Conservation (phyloP, 2,888 invertebrate genomes). For the Scaptomyza tumidula region DNA sequence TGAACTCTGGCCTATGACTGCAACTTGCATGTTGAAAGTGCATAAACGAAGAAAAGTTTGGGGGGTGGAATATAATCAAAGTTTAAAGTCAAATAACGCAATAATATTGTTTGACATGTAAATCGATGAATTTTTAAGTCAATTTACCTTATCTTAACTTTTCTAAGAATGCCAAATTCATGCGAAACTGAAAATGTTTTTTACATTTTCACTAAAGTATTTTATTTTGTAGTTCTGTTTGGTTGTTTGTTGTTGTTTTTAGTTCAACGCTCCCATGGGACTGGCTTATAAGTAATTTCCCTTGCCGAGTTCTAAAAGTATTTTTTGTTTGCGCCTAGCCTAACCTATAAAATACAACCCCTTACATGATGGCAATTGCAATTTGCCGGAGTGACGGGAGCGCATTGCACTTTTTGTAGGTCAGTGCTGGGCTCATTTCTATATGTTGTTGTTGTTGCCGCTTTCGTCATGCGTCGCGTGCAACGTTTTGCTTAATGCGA, state of each 20-base stretch:
- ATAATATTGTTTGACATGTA: background rate
- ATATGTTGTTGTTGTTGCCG: slow-evolving; percentile 17
- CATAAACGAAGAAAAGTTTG: background rate
- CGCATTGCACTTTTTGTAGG: slow-evolving; percentile 78
- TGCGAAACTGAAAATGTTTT: background rate
- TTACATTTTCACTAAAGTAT: background rate
- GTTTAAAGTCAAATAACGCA: background rate
- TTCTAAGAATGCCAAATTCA: background rate
- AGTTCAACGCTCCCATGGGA: slow-evolving; percentile 35
- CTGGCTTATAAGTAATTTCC: slow-evolving; percentile 2
- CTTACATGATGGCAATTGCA: slow-evolving; percentile 48
- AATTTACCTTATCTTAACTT: background rate
- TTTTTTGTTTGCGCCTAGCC: slow-evolving; percentile 38
- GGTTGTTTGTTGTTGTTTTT: slow-evolving; percentile 1
- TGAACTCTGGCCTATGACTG: slow-evolving; percentile 48
- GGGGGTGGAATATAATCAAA: background rate
- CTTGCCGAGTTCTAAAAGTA: background rate
- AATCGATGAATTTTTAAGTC: too few relatives aligned
- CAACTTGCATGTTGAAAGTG: background rate
- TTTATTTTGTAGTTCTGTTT: background rate
- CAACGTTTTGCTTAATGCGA: slow-evolving; percentile 68
- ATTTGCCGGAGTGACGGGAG: slow-evolving; percentile 36
- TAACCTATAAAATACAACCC: slow-evolving; percentile 62
- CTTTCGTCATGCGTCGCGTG: slow-evolving; percentile 67
- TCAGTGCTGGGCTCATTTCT: slow-evolving; percentile 58